phyloP scores from a whole-genome alignment of 2,113 vertebrate genomes.

The Pituophis catenifer region DNA sequence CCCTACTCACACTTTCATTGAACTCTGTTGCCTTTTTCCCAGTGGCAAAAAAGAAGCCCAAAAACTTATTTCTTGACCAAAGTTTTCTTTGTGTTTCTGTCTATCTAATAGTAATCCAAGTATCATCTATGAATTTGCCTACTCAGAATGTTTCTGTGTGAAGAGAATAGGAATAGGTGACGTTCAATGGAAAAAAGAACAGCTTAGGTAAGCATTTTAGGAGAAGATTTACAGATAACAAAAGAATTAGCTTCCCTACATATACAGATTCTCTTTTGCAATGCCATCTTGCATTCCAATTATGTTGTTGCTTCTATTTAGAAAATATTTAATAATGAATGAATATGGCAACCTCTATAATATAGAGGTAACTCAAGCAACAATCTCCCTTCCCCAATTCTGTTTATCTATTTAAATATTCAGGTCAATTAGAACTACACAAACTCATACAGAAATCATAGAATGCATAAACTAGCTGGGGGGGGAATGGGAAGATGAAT shows the following conservation, averaged over 20 bases:
- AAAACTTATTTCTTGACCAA: neutral
- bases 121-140: neutral
- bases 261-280: neutral
- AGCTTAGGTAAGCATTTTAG: neutral
- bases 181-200: neutral
- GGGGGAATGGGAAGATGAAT: accelerated
- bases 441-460: neutral
- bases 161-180: neutral
- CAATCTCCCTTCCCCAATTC: neutral
- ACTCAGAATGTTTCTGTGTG: neutral
- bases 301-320: neutral
- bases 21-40: neutral
- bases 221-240: neutral
- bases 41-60: neutral
- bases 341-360: neutral
- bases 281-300: neutral
- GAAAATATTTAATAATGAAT: neutral
- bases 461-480: neutral
- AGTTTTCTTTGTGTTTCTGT: neutral
- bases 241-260: neutral
- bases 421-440: accelerated
- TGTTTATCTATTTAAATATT: neutral
- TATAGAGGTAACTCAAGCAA: neutral
- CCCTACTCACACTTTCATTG: neutral
- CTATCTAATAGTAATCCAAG: neutral